phyloP scores from a whole-genome alignment of 2,113 vertebrate species.

The Coreoperca whiteheadi region DNA sequence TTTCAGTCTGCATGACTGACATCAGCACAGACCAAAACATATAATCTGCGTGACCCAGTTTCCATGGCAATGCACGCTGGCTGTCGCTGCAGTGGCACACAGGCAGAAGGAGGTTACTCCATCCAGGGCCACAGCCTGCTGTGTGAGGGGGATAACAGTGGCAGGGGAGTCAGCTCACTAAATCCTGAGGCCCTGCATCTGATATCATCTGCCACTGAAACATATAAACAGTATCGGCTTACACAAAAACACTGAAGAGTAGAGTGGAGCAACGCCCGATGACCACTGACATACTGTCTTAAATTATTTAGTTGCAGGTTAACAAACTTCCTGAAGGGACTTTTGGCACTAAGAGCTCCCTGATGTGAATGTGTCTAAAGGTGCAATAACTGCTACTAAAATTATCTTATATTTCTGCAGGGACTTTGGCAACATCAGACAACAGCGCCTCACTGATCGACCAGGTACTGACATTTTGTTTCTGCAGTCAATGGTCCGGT shows the following conservation, averaged over 20 bases:
- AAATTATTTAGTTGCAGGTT: conserved; percentile 44
- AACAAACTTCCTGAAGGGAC: conserved; percentile 22
- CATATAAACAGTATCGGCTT: background rate
- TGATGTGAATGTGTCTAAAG: background rate
- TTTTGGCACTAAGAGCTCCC: conserved; percentile 9
- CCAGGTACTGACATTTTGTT: background rate
- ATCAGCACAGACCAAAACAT: conserved; percentile 72
- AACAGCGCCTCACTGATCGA: background rate
- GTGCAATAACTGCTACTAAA: background rate
- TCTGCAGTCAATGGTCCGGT: too few relatives aligned
- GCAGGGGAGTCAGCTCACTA: conserved; percentile 44
- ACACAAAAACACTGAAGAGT: conserved; percentile 6
- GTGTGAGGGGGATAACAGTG: conserved; percentile 39
- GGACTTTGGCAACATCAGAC: background rate
- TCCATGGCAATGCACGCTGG: conserved; percentile 75
- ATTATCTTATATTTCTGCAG: background rate
- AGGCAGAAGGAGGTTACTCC: conserved; percentile 74
- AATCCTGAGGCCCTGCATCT: conserved; percentile 61
- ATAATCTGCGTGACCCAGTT: conserved; percentile 81
- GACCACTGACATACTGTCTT: conserved; percentile 33
- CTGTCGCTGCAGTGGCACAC: conserved; percentile 54
- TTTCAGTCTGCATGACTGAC: conserved; percentile 73
- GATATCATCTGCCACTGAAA: conserved; percentile 37
- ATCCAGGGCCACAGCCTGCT: conserved; percentile 59
- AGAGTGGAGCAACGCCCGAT: conserved; percentile 18